These are phyloP conservation scores for Caracal caracal DNA, from an alignment of 2,113 vertebrate genomes.

Conservation along the genomic window DNA sequence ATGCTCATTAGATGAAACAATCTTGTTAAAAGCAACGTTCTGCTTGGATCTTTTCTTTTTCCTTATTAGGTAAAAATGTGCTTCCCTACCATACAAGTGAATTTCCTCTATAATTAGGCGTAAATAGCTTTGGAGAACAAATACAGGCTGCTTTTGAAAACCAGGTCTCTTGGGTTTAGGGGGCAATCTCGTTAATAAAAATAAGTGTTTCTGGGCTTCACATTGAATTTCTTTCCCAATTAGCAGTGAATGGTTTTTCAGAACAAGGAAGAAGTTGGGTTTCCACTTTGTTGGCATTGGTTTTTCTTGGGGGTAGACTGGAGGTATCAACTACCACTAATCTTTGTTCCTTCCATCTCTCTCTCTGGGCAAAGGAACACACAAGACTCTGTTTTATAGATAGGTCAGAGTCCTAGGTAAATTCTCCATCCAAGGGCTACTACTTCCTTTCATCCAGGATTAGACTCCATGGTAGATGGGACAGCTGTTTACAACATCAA, in stretches of 20 bases:
- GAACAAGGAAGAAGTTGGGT: constrained; percentile 18
- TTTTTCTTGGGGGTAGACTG: constrained; percentile 9
- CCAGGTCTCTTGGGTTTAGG: constrained; percentile 26
- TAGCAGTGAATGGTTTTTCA: constrained; percentile 54
- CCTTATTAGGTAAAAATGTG: constrained; percentile 43
- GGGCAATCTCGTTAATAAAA: constrained; percentile 66
- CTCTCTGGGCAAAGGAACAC: neutral
- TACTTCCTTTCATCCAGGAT: neutral
- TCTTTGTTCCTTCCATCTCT: neutral
- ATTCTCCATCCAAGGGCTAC: neutral
- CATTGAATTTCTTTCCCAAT: constrained; percentile 49
- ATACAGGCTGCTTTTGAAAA: constrained; percentile 64
- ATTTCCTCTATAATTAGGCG: constrained; percentile 69
- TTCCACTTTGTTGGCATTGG: neutral
- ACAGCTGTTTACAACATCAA: neutral
- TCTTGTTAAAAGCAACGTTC: constrained; percentile 67
- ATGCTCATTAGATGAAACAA: constrained; percentile 63
- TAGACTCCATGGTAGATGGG: neutral
- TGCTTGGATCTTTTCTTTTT: constrained; percentile 48
- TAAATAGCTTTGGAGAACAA: constrained; percentile 69
- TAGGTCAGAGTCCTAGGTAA: neutral
- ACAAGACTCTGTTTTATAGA: neutral
- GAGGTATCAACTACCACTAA: neutral
- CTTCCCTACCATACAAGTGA: constrained; percentile 21
- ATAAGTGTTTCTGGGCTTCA: constrained; percentile 54